A percentile compares a stretch with the other conserved stretches of the same genome.
Conservation (phyloP, 2,113 vertebrate genomes). For the Cinclus mexicanus region DNA sequence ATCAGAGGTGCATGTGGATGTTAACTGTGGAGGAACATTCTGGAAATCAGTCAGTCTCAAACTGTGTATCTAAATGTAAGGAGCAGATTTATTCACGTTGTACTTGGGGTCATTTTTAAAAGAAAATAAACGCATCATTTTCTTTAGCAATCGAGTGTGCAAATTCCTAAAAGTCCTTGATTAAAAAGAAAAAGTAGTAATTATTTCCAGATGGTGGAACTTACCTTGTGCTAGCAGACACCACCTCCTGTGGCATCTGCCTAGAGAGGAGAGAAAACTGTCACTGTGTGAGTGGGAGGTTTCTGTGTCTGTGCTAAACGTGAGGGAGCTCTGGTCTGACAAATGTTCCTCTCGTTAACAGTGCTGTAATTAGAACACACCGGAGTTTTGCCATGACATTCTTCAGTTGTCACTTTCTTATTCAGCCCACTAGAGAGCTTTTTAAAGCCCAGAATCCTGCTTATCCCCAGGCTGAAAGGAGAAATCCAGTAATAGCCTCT, state of each 20-base stretch:
- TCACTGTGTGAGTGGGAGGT: background rate
- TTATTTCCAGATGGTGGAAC: background rate
- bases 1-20: background rate
- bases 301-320: background rate
- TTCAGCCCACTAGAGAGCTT: background rate
- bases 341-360: background rate
- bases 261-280: background rate
- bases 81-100: background rate
- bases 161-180: background rate
- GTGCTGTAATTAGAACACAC: background rate
- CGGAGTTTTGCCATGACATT: background rate
- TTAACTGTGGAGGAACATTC: background rate
- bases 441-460: constrained; percentile 47
- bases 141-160: background rate
- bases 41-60: background rate
- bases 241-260: background rate
- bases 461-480: constrained; percentile 34
- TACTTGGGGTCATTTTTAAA: background rate
- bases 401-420: constrained; percentile 45
- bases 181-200: background rate
- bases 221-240: background rate
- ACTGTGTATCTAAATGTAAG: background rate
- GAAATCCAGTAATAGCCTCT: constrained; percentile 62
- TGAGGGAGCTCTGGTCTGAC: background rate
- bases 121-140: constrained; percentile 31